Evolutionary conservation across 2,888 invertebrate genomes (phyloP).

Genomic region (Cephus sareptanus): DNA sequence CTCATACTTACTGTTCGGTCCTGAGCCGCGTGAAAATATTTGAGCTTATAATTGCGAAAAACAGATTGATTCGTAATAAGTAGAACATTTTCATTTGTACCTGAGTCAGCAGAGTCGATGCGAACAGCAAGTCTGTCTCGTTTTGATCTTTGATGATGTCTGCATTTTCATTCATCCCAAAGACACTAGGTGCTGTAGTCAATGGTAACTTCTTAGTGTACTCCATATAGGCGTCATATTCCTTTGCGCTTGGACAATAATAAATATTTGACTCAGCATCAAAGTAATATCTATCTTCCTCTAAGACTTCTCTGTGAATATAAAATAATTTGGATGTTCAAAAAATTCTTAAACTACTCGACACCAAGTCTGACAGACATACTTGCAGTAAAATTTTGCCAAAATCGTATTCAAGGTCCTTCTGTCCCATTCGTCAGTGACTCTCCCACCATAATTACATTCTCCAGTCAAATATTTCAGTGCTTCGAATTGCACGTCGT

Average conservation of each 20-base stretch:
- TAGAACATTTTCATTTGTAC: constrained; percentile 63
- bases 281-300: constrained; percentile 46
- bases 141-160: constrained; percentile 93
- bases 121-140: constrained; percentile 82
- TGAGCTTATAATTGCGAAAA: constrained; percentile 9
- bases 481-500: constrained; percentile 87
- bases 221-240: constrained; percentile 77
- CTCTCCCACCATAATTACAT: constrained; percentile 96
- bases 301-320: constrained; percentile 46
- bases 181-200: constrained; percentile 84
- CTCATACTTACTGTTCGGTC: constrained; percentile 50
- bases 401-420: constrained; percentile 86
- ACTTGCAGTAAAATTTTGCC: constrained; percentile 80
- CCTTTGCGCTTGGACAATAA: constrained; percentile 78
- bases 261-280: constrained; percentile 68
- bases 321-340: not conserved
- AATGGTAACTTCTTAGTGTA: constrained; percentile 80
- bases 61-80: not conserved
- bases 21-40: constrained; percentile 30
- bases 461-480: constrained; percentile 92
- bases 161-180: constrained; percentile 93
- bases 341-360: not conserved
- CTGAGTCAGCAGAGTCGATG: constrained; percentile 82
- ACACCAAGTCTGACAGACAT: constrained; percentile 58
- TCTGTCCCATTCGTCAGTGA: constrained; percentile 96